Evolutionary conservation across 1,140 invertebrate genomes (phyloP).

Genomic region (Drosophila gunungcola): DNA sequence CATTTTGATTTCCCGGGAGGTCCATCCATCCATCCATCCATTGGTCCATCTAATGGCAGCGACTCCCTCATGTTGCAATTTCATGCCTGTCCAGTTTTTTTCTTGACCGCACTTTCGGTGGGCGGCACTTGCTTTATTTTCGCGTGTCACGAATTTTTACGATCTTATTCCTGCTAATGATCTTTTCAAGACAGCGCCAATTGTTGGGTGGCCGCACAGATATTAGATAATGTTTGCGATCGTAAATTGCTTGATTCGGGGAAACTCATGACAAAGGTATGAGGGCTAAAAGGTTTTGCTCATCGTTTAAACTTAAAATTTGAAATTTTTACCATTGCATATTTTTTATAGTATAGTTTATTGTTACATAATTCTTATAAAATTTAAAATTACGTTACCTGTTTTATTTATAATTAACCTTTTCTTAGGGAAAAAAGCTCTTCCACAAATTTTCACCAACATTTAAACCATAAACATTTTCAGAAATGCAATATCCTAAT

Average conservation of each 20-base stretch:
- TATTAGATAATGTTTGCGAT: conserved; percentile 31
- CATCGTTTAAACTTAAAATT: not conserved
- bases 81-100: conserved; percentile 60
- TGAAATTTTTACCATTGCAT: no score
- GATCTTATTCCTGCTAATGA: conserved; percentile 81
- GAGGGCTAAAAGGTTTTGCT: not conserved
- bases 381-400: no score
- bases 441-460: not conserved
- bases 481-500: not conserved
- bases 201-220: conserved; percentile 39
- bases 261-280: conserved; percentile 1
- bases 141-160: conserved; percentile 78
- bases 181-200: conserved; percentile 55
- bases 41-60: conserved; percentile 11
- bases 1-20: conserved; percentile 79
- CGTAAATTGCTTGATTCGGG: conserved; percentile 7
- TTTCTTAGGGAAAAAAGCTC: not conserved
- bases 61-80: conserved; percentile 48
- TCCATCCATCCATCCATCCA: conserved; percentile 27
- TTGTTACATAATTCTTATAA: no score
- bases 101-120: conserved; percentile 4
- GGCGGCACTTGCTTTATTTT: conserved; percentile 71
- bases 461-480: not conserved
- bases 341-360: no score
- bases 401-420: no score